These are phyloP conservation scores for Pocillopora verrucosa DNA, from an alignment of 64 coral and sea anemone genomes.

Conservation along the genomic window DNA sequence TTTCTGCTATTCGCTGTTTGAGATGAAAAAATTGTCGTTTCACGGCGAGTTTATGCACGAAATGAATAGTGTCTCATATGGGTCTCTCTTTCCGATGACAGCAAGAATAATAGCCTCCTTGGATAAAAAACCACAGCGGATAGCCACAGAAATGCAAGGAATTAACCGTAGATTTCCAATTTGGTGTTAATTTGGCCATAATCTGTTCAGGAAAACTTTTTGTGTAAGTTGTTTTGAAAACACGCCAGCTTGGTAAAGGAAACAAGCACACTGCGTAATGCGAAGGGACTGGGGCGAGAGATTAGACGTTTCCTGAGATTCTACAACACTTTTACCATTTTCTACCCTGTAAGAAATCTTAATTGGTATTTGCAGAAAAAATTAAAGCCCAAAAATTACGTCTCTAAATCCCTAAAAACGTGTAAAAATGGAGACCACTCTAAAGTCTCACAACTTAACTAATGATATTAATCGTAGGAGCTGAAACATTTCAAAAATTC, in stretches of 20 bases:
- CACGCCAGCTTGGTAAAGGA: not conserved
- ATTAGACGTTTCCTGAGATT: not conserved
- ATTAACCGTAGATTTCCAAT: constrained; percentile 24
- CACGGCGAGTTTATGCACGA: not conserved
- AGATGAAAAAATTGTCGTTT: constrained; percentile 20
- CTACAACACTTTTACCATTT: not conserved
- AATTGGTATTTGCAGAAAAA: too few relatives aligned
- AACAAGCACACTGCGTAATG: not conserved
- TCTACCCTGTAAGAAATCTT: too few relatives aligned
- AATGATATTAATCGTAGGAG: not conserved
- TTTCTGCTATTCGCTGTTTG: constrained; percentile 27
- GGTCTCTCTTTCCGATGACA: not conserved
- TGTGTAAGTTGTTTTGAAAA: not conserved
- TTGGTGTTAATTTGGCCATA: constrained; percentile 1
- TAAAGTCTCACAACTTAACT: not conserved
- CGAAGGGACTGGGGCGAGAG: not conserved
- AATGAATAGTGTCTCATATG: not conserved
- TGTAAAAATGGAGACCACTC: too few relatives aligned
- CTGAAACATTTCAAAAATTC: not conserved
- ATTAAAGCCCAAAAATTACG: too few relatives aligned
- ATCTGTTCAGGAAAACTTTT: constrained; percentile 8
- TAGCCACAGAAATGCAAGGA: constrained; percentile 16
- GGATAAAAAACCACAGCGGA: not conserved
- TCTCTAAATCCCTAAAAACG: too few relatives aligned
- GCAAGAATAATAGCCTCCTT: not conserved